Conservation (phyloP, 2,113 vertebrate genomes). For the Petroica traversi region DNA sequence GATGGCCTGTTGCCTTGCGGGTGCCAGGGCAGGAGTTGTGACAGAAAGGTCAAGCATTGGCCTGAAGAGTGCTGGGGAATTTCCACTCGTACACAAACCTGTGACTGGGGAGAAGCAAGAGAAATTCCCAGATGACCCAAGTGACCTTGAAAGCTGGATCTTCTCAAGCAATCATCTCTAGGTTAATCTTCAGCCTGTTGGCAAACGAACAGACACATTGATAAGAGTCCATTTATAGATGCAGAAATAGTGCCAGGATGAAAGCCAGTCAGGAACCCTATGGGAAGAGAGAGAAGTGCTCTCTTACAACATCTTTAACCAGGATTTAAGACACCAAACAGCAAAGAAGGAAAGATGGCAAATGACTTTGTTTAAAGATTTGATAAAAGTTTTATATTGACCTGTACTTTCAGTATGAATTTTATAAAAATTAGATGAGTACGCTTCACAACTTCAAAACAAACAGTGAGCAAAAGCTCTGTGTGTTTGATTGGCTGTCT, state of each 20-base stretch:
- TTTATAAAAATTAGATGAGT: not conserved
- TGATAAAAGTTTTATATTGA: not conserved
- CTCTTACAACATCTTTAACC: not conserved
- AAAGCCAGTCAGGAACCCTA: not conserved
- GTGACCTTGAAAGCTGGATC: not conserved
- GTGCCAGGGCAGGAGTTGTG: constrained; percentile 3
- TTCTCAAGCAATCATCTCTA: not conserved
- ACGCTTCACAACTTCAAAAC: not conserved
- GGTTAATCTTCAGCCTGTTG: not conserved
- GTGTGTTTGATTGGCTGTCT: not conserved
- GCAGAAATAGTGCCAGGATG: not conserved
- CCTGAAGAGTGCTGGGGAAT: not conserved
- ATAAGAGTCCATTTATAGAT: not conserved
- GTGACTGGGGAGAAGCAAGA: not conserved
- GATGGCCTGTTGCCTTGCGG: constrained; percentile 18
- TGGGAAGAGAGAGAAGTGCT: not conserved
- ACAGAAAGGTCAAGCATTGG: constrained; percentile 37
- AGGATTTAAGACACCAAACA: not conserved
- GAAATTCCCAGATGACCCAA: not conserved
- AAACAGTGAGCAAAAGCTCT: not conserved
- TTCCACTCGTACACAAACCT: not conserved
- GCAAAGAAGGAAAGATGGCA: not conserved
- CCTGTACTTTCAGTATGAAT: not conserved
- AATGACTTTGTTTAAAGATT: not conserved
- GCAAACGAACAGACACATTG: not conserved